Evolutionary conservation across 1,140 invertebrate species (phyloP).

Genomic region (Cherax destructor): DNA sequence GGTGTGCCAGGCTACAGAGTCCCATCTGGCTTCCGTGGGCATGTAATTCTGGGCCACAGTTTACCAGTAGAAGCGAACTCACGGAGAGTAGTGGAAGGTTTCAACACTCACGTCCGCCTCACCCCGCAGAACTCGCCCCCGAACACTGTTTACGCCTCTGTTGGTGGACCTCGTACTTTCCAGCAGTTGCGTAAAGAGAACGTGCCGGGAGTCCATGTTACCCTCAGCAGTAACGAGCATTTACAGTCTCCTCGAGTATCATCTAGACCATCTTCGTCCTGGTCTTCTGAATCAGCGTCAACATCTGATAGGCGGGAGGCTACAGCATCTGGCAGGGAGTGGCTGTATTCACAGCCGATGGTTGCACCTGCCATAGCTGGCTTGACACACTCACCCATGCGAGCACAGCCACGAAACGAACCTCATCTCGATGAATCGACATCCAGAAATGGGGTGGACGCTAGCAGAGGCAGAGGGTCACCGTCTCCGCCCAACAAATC

Average conservation of each 20-base stretch:
- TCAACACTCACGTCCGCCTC: conserved; percentile 28
- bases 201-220: conserved; percentile 34
- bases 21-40: conserved; percentile 67
- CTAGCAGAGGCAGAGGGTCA: not conserved
- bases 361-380: not conserved
- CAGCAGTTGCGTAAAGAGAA: conserved; percentile 13
- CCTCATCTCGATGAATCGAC: too few relatives aligned
- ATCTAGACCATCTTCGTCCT: not conserved
- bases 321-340: not conserved
- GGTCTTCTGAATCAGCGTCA: not conserved
- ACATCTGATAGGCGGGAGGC: not conserved
- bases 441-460: too few relatives aligned
- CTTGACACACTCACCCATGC: not conserved
- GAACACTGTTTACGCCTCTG: conserved; percentile 16
- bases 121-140: conserved; percentile 21
- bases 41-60: conserved; percentile 47
- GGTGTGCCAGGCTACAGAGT: conserved; percentile 63
- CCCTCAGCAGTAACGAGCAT: conserved; percentile 3
- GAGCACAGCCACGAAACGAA: not conserved
- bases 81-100: conserved; percentile 3
- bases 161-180: conserved; percentile 24
- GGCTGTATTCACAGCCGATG: not conserved
- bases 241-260: not conserved
- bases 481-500: not conserved
- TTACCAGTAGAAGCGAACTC: conserved; percentile 23